phyloP scores from a whole-genome alignment of 64 coral and sea anemone genomes.

The Catalaphyllia jardinei region DNA sequence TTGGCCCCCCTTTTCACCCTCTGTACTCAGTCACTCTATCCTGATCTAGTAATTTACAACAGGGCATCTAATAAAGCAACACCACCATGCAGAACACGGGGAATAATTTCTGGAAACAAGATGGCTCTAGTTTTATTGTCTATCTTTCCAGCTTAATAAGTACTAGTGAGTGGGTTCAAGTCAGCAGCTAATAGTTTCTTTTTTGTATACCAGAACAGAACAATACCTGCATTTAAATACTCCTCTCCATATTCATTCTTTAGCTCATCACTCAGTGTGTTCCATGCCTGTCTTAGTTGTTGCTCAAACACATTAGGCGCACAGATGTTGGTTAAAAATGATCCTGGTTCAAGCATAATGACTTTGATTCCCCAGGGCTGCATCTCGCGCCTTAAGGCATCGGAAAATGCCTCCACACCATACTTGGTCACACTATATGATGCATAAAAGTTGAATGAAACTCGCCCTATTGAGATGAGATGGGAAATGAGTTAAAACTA shows the following conservation, averaged over 20 bases:
- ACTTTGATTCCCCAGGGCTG: conserved; percentile 42
- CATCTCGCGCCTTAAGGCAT: conserved; percentile 42
- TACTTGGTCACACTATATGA: conserved; percentile 42
- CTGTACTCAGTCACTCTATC: too few relatives aligned
- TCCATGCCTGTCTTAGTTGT: conserved; percentile 7
- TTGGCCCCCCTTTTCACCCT: too few relatives aligned
- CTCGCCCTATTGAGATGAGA: not conserved
- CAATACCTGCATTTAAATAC: not conserved
- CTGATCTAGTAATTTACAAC: too few relatives aligned
- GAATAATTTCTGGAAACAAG: too few relatives aligned
- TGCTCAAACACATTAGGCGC: not conserved
- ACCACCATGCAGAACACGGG: too few relatives aligned
- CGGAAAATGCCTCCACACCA: conserved; percentile 55
- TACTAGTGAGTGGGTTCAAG: too few relatives aligned
- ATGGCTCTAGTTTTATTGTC: too few relatives aligned
- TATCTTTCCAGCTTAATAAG: too few relatives aligned
- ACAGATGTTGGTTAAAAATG: not conserved
- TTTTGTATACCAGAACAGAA: not conserved
- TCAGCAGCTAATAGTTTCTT: too few relatives aligned
- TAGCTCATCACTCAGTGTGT: conserved; percentile 8
- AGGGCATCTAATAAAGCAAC: too few relatives aligned
- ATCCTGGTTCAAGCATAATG: conserved; percentile 33
- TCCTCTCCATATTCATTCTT: conserved; percentile 42
- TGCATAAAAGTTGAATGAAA: not conserved
- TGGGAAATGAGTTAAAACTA: not conserved